Base-by-base conservation (phyloP, 2,797 vertebrate genomes). In the Cuculus canorus region DNA sequence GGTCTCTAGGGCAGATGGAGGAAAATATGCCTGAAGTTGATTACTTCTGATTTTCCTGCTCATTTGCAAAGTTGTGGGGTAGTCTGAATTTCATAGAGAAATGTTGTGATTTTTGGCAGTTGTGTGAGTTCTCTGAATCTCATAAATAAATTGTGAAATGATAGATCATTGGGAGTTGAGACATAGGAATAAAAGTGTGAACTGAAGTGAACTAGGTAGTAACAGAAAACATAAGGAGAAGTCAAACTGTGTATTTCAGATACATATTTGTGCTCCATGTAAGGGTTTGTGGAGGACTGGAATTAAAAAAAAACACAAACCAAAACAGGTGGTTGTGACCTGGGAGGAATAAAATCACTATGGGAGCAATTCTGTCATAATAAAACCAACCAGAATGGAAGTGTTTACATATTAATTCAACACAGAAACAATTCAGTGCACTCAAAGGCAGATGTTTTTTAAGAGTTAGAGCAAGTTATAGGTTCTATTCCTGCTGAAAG, bases 281-380 rank as follows among this genome's bases (percentile, higher is more conserved):
- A 61, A 15, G 5, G 24, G 28, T 4, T 17, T 83, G 2, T 5
- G 2, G 0, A 12, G 3, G 12, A 18, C 2, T 60, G n/a, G 5
- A 41, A 39, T 5, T 3, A 7, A 25, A 17, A 50, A 35, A 30
- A 24, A 35, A 50, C 35, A 32, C 30, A 41, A 63, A 25, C n/a
- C n/a, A 32, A n/a, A 9, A 9, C 10, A 72, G 30, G 35, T 8
- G 50, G 10, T 7, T 61, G 15, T 61, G 15, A 39, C 19, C 11
- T 66, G 5, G 4, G 5, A 33, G 4, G 17, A 63, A 75, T 69
- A n/a, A 45, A 68, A 39, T 56, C 22, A 61, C 14, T 6, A 33
- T 32, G 4, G 4, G 6, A 5, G 1, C 5, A 59, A 84, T 54
- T 3, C 0, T 21, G 7, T 84, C 21, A 63, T 50, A 10, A 65